Conservation (phyloP, 1,140 invertebrate genomes). For the Sitobion miscanthi region DNA sequence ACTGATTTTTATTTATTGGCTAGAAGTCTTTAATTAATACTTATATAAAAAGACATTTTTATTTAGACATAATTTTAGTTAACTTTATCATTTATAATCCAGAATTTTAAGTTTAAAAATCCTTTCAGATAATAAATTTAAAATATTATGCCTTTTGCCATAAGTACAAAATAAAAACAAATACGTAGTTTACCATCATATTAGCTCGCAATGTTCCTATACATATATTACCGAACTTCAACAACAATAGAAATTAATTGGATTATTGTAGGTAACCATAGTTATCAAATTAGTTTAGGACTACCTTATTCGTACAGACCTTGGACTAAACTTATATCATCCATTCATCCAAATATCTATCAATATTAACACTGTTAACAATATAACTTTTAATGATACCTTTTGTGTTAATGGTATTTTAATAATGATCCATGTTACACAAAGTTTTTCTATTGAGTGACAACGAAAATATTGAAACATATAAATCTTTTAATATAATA, state of each 20-base stretch:
- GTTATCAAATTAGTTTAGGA: neutral
- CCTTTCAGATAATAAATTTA: too few species aligned
- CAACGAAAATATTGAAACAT: neutral
- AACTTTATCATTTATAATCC: too few species aligned
- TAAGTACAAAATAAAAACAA: too few species aligned
- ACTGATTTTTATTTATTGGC: too few species aligned
- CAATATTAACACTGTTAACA: neutral
- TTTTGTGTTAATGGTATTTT: neutral
- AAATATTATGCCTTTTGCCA: too few species aligned
- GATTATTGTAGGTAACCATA: neutral
- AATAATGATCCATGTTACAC: neutral
- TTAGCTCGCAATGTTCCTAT: neutral
- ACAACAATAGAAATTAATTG: constrained; percentile 10
- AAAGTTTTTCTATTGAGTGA: neutral
- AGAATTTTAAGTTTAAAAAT: too few species aligned
- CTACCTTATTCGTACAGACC: neutral
- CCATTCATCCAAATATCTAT: neutral
- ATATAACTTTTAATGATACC: neutral
- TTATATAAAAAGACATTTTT: too few species aligned
- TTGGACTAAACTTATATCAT: neutral
- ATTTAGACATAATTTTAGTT: too few species aligned
- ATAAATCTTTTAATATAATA: neutral
- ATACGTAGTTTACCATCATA: too few species aligned
- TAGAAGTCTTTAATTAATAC: too few species aligned
- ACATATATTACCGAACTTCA: neutral